Base-by-base conservation (phyloP, 2,113 vertebrate species). In the Talpa occidentalis region DNA sequence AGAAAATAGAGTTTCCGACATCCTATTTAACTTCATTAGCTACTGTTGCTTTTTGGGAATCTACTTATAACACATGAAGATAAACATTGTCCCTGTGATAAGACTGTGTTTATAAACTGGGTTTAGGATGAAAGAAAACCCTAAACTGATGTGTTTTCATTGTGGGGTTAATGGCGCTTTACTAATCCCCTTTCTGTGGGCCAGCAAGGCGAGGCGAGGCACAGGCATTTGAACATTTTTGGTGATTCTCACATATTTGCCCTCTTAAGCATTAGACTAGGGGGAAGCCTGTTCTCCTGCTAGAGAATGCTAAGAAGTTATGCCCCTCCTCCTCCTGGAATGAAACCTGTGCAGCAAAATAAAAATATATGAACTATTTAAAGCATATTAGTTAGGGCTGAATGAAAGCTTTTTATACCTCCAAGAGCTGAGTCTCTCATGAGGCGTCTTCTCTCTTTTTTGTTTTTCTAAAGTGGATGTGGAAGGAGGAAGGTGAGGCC, bases 1-100 rank as follows among this genome's bases (percentile, higher is more conserved):
- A 95, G 96, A 96, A 95, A 95, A 96, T 66, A 40, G 93, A 95
- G 90, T 97, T 97, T 94, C 97, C 78, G 97, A 92, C 93, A 96
- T 97, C 89, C 94, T 96, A 96, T 96, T 98, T 97, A 97, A 98
- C 98, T 98, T 97, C 95, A 96, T 98, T 97, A 98, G 97, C 98
- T 98, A 97, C 97, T 97, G 97, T 97, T 98, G 94, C 96, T 97
- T 97, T 97, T 96, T 42, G 92, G 66, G 97, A 98, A 98, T 96
- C 97, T 74, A 1, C 95, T 98, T 97, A 94, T 95, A 97, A 95
- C 96, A 96, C 97, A 95, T 85, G 95, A 97, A 97, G 97, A 97
- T 97, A 98, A 98, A 98, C 97, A 97, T 97, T 98, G 96, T 97
- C 96, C 0, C 2, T 97, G 97, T 96, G 98, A 98, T 98, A 98